Conservation (phyloP, 2,113 vertebrate genomes). For the Tringa solitaria region DNA sequence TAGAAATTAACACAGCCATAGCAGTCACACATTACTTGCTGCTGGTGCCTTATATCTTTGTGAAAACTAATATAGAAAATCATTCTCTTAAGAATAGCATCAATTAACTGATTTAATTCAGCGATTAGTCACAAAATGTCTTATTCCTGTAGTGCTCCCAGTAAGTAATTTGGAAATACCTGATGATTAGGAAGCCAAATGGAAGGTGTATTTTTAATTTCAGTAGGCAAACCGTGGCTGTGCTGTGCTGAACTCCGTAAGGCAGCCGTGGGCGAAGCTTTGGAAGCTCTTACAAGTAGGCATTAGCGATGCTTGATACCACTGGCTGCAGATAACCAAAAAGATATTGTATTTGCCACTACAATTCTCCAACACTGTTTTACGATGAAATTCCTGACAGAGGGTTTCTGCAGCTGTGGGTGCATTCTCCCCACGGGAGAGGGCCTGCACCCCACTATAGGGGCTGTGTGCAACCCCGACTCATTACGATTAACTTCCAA, state of each 20-base stretch:
- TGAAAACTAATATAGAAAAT: conserved; percentile 66
- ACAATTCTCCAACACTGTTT: rapidly evolving
- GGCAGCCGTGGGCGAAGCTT: background rate
- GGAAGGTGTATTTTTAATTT: conserved; percentile 14
- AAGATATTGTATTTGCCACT: rapidly evolving
- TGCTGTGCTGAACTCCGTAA: conserved; percentile 1
- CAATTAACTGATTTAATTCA: conserved; percentile 67
- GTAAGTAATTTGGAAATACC: conserved; percentile 56
- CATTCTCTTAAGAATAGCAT: conserved; percentile 70
- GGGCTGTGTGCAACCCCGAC: background rate
- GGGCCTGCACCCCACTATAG: background rate
- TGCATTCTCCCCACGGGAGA: rapidly evolving
- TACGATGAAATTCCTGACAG: background rate
- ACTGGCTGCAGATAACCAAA: background rate
- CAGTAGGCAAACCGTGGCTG: background rate
- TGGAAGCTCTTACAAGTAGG: background rate
- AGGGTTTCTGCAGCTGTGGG: background rate
- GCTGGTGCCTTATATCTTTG: conserved; percentile 57
- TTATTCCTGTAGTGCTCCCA: conserved; percentile 37
- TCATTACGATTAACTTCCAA: background rate
- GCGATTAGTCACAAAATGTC: conserved; percentile 63
- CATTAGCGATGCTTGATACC: background rate
- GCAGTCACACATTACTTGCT: conserved; percentile 59
- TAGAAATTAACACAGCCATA: conserved; percentile 54
- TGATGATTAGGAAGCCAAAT: conserved; percentile 34